Evolutionary conservation across 1,140 invertebrate species (phyloP).

Genomic region (Diuraphis noxia): DNA sequence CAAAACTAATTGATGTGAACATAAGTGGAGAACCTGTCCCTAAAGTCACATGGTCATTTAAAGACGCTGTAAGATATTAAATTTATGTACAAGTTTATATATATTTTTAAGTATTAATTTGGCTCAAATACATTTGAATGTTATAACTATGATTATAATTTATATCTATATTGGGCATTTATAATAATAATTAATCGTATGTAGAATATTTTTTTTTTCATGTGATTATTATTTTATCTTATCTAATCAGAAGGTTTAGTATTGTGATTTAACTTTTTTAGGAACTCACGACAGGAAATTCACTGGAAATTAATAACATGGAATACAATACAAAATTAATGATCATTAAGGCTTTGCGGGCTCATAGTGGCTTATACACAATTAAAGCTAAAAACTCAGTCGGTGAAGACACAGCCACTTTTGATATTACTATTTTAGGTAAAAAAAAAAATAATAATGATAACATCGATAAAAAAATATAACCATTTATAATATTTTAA

Average conservation of each 20-base stretch:
- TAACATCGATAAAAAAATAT: not conserved
- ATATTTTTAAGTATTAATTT: not conserved
- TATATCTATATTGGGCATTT: too few species aligned
- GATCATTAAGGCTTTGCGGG: slow-evolving; percentile 77
- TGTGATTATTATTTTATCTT: not conserved
- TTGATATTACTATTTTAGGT: slow-evolving; percentile 85
- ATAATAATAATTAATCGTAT: not conserved
- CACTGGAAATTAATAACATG: slow-evolving; percentile 78
- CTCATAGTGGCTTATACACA: slow-evolving; percentile 87
- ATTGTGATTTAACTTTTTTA: not conserved
- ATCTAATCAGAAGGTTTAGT: not conserved
- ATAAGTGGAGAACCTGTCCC: slow-evolving; percentile 93
- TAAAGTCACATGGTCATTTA: slow-evolving; percentile 85
- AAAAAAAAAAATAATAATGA: slow-evolving; percentile 59
- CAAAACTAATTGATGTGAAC: slow-evolving; percentile 87
- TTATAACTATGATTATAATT: not conserved
- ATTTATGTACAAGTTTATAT: not conserved
- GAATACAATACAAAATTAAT: slow-evolving; percentile 91
- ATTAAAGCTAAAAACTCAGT: slow-evolving; percentile 91
- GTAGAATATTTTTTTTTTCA: not conserved
- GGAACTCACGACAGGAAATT: slow-evolving; percentile 66
- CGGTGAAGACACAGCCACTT: slow-evolving; percentile 90
- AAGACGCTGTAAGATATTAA: slow-evolving; percentile 66
- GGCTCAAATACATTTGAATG: not conserved
- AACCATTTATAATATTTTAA: not conserved